These are phyloP conservation scores for Sarcophaga caerulescens DNA, from an alignment of 2,888 invertebrate species.

Conservation along the genomic window DNA sequence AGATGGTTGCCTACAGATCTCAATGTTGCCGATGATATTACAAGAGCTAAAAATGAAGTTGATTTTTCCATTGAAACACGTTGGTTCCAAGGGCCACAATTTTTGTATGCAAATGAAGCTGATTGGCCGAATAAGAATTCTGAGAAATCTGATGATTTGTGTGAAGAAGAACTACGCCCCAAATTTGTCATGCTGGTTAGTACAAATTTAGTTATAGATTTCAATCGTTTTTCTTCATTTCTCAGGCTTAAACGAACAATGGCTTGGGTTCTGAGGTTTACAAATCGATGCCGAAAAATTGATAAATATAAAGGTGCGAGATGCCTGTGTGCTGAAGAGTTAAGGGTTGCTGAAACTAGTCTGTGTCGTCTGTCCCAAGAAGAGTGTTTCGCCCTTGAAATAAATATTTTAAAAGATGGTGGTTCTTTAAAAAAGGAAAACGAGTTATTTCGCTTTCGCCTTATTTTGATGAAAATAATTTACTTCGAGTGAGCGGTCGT, in stretches of 20 bases:
- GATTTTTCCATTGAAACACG: neutral
- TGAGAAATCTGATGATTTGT: neutral
- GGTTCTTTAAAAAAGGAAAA: neutral
- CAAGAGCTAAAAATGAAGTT: neutral
- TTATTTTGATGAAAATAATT: conserved; percentile 34
- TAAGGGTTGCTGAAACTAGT: too few species aligned
- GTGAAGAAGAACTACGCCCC: conserved; percentile 10
- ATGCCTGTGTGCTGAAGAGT: too few species aligned
- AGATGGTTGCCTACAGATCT: conserved; percentile 54
- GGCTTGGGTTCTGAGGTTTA: neutral
- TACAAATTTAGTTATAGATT: neutral
- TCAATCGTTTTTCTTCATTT: neutral
- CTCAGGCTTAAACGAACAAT: neutral
- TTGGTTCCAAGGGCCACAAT: conserved; percentile 40
- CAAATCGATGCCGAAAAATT: too few species aligned
- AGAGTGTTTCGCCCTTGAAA: neutral
- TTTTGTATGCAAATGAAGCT: conserved; percentile 13
- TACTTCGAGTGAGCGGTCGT: conserved; percentile 24
- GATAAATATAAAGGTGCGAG: too few species aligned
- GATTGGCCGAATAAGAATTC: conserved; percentile 6
- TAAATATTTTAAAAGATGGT: neutral
- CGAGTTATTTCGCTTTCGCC: conserved; percentile 37
- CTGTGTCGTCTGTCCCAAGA: neutral
- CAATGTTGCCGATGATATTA: conserved; percentile 25
- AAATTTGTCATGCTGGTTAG: neutral